Base-by-base conservation (phyloP, 2,888 invertebrate species). In the Synanthedon formicaeformis region DNA sequence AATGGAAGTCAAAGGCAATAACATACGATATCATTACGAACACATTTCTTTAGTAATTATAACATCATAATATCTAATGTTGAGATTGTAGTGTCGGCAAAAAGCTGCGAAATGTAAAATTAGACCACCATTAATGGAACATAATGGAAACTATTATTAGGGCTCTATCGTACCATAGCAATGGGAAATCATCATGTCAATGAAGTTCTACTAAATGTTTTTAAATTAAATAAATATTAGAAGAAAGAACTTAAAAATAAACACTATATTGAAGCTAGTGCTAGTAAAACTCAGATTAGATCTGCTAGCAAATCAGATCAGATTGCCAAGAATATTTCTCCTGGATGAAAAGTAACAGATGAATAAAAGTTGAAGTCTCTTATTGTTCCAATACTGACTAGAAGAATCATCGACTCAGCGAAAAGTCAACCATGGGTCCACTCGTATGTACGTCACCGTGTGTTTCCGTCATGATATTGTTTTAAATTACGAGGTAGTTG, bases 401-500 rank as follows among this genome's bases (percentile, higher is more conserved):
- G 85, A 34, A 34, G 34, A 85, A 67, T 67, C 70, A 78, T 76
- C 74, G 74, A 74, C 59, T 57, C 63, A 64, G 60, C 71, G 64
- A 52, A 16, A 12, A 72, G 74, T 70, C 76, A 78, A 79, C 68
- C 71, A 58, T 63, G 60, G 60, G 58, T 65, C 72, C 61, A 60
- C 61, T 59, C 59, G 62, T 61, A 73, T 73, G 76, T 61, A 73
- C 73, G 76, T 70, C 82, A 78, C 78, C 70, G 65, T 51, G 41
- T 60, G 65, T 64, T 74, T 77, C 77, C 71, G 72, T 73, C 73
- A 72, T 69, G 76, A 72, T 74, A 74, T 72, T 76, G 79, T 72
- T 82, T 84, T 83, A 83, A 78, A 81, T 81, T 78, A 85, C 78
- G 86, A 87, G 86, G 87, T 86, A 86, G 86, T 79, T 85, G 64